phyloP scores from a whole-genome alignment of 2,888 invertebrate genomes.

The Nasonia oneida region DNA sequence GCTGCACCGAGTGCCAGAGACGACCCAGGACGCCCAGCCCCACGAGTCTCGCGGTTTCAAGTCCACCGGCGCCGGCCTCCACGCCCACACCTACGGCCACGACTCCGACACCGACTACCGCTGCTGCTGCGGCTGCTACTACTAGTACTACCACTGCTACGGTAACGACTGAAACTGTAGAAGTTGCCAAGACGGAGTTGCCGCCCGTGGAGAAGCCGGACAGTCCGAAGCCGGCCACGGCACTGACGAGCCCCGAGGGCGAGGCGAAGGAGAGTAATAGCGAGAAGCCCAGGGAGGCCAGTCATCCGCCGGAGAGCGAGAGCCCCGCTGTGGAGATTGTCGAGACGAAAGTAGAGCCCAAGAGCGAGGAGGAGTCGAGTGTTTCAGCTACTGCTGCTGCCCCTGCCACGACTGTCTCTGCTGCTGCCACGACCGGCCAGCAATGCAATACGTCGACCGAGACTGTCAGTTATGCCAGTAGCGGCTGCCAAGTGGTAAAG shows the following conservation, averaged over 20 bases:
- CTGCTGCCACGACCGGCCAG: background rate
- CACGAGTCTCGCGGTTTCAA: constrained; percentile 77
- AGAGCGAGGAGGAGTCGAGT: constrained; percentile 37
- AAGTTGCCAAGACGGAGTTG: constrained; percentile 57
- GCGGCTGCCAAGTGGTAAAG: background rate
- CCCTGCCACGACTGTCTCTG: background rate
- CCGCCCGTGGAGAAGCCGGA: constrained; percentile 64
- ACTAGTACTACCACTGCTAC: constrained; percentile 74
- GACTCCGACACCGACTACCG: constrained; percentile 73
- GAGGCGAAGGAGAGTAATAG: constrained; percentile 64
- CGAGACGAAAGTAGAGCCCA: constrained; percentile 61
- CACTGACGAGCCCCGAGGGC: constrained; percentile 62
- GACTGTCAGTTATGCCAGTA: background rate
- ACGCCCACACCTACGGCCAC: constrained; percentile 65
- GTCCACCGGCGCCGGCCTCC: constrained; percentile 64
- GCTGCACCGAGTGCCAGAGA: constrained; percentile 95
- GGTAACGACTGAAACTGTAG: constrained; percentile 55
- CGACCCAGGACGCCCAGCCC: constrained; percentile 85
- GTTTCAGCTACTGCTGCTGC: background rate
- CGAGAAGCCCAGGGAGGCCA: constrained; percentile 72
- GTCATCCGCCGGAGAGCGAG: constrained; percentile 70
- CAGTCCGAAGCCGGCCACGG: constrained; percentile 69
- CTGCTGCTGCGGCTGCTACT: constrained; percentile 65
- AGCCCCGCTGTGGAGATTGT: constrained; percentile 61
- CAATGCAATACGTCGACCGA: background rate